phyloP scores from a whole-genome alignment of 2,113 vertebrate genomes.

The Xenotilapia longispinis region DNA sequence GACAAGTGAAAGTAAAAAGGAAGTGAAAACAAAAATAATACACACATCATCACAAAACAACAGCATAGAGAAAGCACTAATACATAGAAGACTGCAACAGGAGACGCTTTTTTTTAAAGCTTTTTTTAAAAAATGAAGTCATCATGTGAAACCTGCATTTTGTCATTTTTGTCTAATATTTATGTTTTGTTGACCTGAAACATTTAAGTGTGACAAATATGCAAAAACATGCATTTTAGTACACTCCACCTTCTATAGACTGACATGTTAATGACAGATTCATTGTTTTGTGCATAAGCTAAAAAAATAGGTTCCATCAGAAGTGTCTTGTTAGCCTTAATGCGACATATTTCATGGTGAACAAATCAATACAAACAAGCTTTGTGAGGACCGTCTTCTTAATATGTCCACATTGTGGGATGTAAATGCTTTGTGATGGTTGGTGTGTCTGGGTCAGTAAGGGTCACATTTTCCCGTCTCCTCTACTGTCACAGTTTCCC shows the following conservation, averaged over 20 bases:
- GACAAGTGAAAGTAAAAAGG: not conserved
- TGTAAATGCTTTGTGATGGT: not conserved
- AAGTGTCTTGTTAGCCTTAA: not conserved
- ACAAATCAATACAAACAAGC: not conserved
- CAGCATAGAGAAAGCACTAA: not conserved
- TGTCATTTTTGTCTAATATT: not conserved
- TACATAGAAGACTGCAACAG: accelerated
- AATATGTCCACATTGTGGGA: not conserved
- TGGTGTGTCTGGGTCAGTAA: not conserved
- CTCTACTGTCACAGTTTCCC: not conserved
- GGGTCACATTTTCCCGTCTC: not conserved
- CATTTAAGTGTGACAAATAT: not conserved
- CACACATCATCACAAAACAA: not conserved
- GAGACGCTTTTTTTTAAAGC: accelerated
- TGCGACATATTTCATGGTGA: not conserved
- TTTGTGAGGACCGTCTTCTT: not conserved
- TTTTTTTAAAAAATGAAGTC: accelerated
- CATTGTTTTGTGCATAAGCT: not conserved
- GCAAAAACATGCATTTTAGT: not conserved
- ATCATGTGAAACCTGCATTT: not conserved
- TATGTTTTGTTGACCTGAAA: not conserved
- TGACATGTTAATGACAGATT: not conserved
- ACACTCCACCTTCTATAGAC: accelerated
- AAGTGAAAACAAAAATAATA: not conserved
- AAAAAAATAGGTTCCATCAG: not conserved